Base-by-base conservation (phyloP, 2,888 invertebrate species). In the Rhogogaster chlorosoma region DNA sequence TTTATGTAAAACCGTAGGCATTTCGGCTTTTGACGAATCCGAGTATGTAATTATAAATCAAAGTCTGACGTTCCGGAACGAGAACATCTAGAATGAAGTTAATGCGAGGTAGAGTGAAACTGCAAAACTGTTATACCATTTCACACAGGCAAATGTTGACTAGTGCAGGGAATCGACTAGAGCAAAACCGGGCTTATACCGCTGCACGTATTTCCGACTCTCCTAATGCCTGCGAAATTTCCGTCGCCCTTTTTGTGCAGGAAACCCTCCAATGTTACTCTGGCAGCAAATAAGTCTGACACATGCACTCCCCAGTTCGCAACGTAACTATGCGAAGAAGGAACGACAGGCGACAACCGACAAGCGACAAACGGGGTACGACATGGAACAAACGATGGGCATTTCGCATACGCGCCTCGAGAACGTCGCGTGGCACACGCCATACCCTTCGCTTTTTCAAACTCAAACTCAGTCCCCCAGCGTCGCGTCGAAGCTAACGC, bases 201-300 rank as follows among this genome's bases (percentile, higher is more conserved):
- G 22, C 22, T 42, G 38, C 71, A 73, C 53, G 53, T 77, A 77
- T 32, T 53, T 53, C 77, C 77, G 53, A 53, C 53, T 45, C 75
- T 32, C 75, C 49, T 26, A 49, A 49, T 77, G 26, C 22, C 49
- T 77, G n/a, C 9, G n/a, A 84, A 77, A 57, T 78, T 78, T 84
- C 73, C 61, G 49, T 78, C 42, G 22, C 70, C 75, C 38, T 73
- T 83, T 86, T 75, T 80, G 18, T 70, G 9, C 49, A 38, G 22
- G 75, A 29, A 80, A 36, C 80, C 57, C 61, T 38, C 15, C 49
- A 82, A 83, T 75, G 82, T 83, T 85, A 15, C 78, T 78, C 71
- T 45, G 61, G 45, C 61, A 84, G 83, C 85, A 84, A 87, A 85
- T 85, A 85, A 84, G 84, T 84, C 71, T 83, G 84, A 64, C 84